Evolutionary conservation across 1,140 invertebrate genomes (phyloP), one percentile per base, ranked within the genome.

Genomic region (Bombus balteatus): DNA sequence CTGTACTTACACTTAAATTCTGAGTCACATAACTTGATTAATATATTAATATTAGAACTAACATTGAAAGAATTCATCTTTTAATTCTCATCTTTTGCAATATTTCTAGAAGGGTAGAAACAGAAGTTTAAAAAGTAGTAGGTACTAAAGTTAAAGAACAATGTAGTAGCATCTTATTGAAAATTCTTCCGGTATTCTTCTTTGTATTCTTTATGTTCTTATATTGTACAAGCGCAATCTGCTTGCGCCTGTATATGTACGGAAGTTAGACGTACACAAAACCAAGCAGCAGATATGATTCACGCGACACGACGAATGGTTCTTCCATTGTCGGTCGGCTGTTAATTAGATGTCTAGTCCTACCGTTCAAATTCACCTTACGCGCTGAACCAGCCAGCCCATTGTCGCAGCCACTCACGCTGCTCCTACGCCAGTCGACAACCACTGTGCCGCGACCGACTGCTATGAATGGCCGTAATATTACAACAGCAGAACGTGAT

Each of bases 331-430:
- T 95, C 92, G 89, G 84, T 90, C 92, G 87, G 89, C 93, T 95
- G 94, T 95, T 95, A 95, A 95, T 95, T 95, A 95, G 94, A 93
- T 95, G 94, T 95, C 93, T 94, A 94, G 93, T 93, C 92, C 92
- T 92, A 90, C 92, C 70, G 79, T 85, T 91, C 90, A 91, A 92
- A 92, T 93, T 93, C 91, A 93, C 92, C 92, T 92, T 92, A 92
- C 88, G 89, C 90, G 85, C 78, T 79, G 76, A 70, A 77, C 85
- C 87, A 91, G 65, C 82, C 84, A 85, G 82, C 89, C 85, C 88
- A 87, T 91, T 87, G 88, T 86, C 81, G 89, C 65, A 71, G 47
- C 71, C 70, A 39, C 86, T 87, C 70, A 32, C 47, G 79, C 83
- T 88, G 84, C 84, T 91, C 78, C 81, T 71, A 81, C 83, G 74